These are phyloP conservation scores for Dioctria rufipes DNA, from an alignment of 2,888 invertebrate species.

Conservation along the genomic window DNA sequence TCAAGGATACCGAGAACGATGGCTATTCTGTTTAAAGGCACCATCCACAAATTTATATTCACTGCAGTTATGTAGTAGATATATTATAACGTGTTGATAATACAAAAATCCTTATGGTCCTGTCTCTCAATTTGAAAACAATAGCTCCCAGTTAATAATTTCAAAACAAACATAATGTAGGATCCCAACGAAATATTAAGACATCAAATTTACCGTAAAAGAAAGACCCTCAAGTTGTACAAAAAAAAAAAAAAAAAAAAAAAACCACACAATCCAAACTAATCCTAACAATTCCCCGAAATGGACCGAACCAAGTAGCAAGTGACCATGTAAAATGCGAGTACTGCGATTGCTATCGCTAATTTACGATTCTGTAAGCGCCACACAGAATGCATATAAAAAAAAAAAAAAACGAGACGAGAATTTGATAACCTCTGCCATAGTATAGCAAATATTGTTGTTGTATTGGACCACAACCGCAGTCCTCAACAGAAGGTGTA, in stretches of 20 bases:
- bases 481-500: not conserved
- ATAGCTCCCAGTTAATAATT: not conserved
- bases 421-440: constrained; percentile 46
- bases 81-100: constrained; percentile 27
- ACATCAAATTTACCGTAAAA: constrained; percentile 47
- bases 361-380: constrained; percentile 52
- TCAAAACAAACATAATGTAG: not conserved
- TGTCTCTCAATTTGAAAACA: constrained; percentile 15
- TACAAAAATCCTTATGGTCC: constrained; percentile 18
- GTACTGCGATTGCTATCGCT: constrained; percentile 45
- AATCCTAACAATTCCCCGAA: constrained; percentile 45
- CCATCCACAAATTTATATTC: constrained; percentile 26
- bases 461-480: constrained; percentile 14
- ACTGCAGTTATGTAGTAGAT: constrained; percentile 5
- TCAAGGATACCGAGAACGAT: not conserved
- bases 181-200: constrained; percentile 30
- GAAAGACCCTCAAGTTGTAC: constrained; percentile 17
- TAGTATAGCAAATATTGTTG: constrained; percentile 24
- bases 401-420: constrained; percentile 52
- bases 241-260: not conserved
- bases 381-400: constrained; percentile 37
- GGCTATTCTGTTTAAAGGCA: not conserved
- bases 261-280: constrained; percentile 45
- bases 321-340: constrained; percentile 29
- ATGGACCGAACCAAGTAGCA: constrained; percentile 1